Conservation (phyloP, 2,797 vertebrate genomes). For the Hippocampus kuda region DNA sequence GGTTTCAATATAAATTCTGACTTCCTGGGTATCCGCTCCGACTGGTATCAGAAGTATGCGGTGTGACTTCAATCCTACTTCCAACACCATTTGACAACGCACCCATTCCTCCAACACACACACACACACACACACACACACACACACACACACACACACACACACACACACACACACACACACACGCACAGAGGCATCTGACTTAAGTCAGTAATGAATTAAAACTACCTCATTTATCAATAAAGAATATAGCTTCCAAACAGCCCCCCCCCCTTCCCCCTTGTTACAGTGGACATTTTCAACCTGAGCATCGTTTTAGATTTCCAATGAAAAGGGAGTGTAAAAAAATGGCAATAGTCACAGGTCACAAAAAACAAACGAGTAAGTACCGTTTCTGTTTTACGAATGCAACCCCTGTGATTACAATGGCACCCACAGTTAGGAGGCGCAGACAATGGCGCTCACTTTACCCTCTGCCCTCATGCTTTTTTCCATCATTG, state of each 20-base stretch:
- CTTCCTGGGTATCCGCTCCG: no score
- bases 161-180: no score
- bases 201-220: slow-evolving; percentile 5
- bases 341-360: not conserved
- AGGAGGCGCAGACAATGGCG: slow-evolving; percentile 22
- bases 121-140: no score
- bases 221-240: not conserved
- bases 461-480: slow-evolving; percentile 30
- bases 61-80: no score
- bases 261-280: no score
- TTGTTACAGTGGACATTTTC: not conserved
- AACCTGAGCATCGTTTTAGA: not conserved
- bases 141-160: no score
- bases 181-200: slow-evolving; percentile 25
- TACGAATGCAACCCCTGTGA: slow-evolving; percentile 17
- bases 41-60: no score
- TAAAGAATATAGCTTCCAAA: not conserved
- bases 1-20: no score
- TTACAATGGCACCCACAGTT: slow-evolving; percentile 22
- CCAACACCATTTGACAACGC: no score
- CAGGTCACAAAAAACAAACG: slow-evolving; percentile 4
- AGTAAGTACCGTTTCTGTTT: slow-evolving; percentile 10
- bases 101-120: no score
- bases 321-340: not conserved
- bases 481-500: slow-evolving; percentile 33